phyloP scores from a whole-genome alignment of 2,888 invertebrate genomes.

The Apodemia mormo region DNA sequence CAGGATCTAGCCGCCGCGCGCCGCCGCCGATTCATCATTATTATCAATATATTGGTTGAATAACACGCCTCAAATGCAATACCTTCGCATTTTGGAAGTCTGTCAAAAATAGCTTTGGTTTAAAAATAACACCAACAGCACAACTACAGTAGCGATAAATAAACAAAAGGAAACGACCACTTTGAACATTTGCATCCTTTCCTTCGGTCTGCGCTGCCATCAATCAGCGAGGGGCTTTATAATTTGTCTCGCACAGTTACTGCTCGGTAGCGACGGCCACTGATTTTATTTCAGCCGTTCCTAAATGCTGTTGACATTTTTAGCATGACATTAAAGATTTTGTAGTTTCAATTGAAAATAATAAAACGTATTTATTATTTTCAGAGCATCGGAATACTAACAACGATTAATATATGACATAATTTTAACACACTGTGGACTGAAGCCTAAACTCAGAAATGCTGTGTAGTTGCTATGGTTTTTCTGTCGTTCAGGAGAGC shows the following conservation, averaged over 20 bases:
- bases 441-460: no score
- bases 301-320: background rate
- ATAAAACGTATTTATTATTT: no score
- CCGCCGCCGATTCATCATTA: no score
- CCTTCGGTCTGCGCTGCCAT: constrained; percentile 51
- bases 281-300: background rate
- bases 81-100: background rate
- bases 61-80: no score
- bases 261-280: constrained; percentile 14
- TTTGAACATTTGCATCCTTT: constrained; percentile 67
- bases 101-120: background rate
- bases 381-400: no score
- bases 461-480: no score
- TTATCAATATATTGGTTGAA: no score
- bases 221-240: constrained; percentile 45
- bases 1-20: no score
- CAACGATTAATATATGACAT: no score
- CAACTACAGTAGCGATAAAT: constrained; percentile 38
- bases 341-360: no score
- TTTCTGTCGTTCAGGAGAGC: no score
- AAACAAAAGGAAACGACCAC: constrained; percentile 61
- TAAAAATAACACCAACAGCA: constrained; percentile 19
- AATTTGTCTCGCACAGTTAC: constrained; percentile 39
- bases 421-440: no score
- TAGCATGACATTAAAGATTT: background rate